Base-by-base conservation (phyloP, 2,888 invertebrate species). In the Caenorhabditis sp. region DNA sequence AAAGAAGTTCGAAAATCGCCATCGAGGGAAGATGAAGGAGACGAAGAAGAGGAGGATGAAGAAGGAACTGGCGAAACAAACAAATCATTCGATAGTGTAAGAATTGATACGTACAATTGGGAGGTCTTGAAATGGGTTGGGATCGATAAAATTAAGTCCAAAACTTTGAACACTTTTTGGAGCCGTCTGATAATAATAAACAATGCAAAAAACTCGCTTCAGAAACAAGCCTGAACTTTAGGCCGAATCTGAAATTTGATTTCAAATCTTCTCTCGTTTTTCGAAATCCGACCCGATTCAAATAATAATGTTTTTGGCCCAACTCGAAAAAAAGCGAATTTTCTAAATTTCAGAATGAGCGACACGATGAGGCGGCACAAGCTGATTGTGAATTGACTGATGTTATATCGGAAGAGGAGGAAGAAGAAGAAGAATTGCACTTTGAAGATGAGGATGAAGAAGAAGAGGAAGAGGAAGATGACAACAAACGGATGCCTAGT, bases 381-480 rank as follows among this genome's bases (percentile, higher is more conserved):
- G 83, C 82, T 10, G 83, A 83, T 51, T 76, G 81, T 31, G 83
- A 83, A 43, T 60, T 81, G 62, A 78, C 79, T 0, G 81, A 82
- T 57, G 74, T 69, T 26, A 64, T 73, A 21, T 67, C 73, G 5
- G 83, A 82, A 49, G 79, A 78, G 27, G 80, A 81, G 49, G 79
- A 78, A 36, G 80, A 81, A 24, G 80, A 72, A 6, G 74, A 76
- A 21, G 72, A 79, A 43, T 74, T 75, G 17, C 62, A 67, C 0
- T 55, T 61, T 2, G 69, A 69, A 5, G 63, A 64, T 2, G 66
- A 69, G 12, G 27, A 37, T 1, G 82, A 82, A 43, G 79, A 78
- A 31, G 80, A 81, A 24, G 80, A 72, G 1, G 76, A 76, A 12
- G 75, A 59, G 0, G 63, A 71, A 17, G 27, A 51, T 6, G 57